These are phyloP conservation scores for Etia nguti DNA, from an alignment of 2,113 vertebrate genomes.

Conservation along the genomic window DNA sequence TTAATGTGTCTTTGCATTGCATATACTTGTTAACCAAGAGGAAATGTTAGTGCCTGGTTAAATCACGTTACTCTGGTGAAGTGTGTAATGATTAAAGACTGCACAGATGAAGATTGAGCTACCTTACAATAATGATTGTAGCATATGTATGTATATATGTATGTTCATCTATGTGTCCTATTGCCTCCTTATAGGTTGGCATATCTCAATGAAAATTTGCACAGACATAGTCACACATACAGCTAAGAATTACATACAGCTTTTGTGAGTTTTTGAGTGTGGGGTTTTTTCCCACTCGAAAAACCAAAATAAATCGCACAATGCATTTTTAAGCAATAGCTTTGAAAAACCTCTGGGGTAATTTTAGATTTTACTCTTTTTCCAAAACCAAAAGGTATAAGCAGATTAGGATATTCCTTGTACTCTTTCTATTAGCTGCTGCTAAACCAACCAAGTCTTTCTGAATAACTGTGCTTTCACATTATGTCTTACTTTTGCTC, in stretches of 20 bases:
- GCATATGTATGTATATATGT: fast-evolving
- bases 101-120: background rate
- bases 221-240: background rate
- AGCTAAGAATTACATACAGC: background rate
- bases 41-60: background rate
- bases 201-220: background rate
- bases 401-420: background rate
- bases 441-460: background rate
- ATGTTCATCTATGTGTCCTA: background rate
- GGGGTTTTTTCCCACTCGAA: no score
- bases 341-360: background rate
- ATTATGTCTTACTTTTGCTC: background rate
- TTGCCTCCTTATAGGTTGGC: background rate
- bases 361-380: background rate
- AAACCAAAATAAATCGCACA: no score
- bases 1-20: background rate
- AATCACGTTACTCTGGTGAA: background rate
- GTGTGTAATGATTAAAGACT: background rate
- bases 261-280: background rate
- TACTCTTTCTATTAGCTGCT: background rate
- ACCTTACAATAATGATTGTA: background rate
- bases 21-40: background rate
- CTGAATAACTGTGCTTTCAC: background rate
- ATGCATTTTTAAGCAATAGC: no score
- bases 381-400: background rate